Conservation (phyloP, 2,113 vertebrate genomes). For the Eurypyga helias region DNA sequence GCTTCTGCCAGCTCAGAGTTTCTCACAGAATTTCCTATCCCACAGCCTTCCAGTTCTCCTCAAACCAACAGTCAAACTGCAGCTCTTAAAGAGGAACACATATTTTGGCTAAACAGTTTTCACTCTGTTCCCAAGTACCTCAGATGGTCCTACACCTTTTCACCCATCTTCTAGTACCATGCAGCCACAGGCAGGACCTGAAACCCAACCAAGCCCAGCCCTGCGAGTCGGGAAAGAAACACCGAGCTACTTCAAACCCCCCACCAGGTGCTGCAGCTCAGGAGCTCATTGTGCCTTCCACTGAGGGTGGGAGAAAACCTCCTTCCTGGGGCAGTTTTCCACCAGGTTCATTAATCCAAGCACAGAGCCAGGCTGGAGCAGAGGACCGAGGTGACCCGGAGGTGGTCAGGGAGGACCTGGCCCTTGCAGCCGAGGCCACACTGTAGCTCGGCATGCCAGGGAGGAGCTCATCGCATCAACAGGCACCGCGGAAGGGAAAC, state of each 20-base stretch:
- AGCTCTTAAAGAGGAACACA: background rate
- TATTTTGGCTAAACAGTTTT: background rate
- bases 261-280: background rate
- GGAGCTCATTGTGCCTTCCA: background rate
- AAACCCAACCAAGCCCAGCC: background rate
- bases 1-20: background rate
- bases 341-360: background rate
- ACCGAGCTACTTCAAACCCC: background rate
- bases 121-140: background rate
- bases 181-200: background rate
- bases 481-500: background rate
- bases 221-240: background rate
- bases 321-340: background rate
- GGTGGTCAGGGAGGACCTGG: background rate
- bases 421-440: fast-evolving
- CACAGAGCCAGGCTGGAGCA: background rate
- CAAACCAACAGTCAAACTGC: background rate
- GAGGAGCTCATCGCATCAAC: background rate
- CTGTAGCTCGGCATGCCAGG: background rate
- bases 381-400: background rate
- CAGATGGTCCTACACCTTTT: background rate
- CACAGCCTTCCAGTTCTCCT: background rate
- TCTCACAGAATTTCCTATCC: background rate
- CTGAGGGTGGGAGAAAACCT: background rate
- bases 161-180: background rate